Percentiles rank a stretch among this genome's conserved stretches.
phyloP scores from a whole-genome alignment of 2,888 invertebrate genomes.

The Ichneumoninae sp. region DNA sequence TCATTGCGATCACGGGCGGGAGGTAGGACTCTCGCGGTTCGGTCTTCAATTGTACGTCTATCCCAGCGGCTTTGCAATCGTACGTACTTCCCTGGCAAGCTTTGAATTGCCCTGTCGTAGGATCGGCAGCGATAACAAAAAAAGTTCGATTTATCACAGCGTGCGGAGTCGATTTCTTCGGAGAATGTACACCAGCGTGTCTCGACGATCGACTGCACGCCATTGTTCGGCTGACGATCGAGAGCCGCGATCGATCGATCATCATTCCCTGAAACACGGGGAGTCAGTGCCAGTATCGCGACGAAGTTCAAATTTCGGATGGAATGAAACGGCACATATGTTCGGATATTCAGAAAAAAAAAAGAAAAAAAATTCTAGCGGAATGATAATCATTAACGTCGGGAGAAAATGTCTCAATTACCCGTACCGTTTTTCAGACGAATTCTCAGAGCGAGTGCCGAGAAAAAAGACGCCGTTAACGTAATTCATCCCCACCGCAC shows the following conservation, averaged over 20 bases:
- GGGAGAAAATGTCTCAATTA: conserved; percentile 51
- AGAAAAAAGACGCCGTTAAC: conserved; percentile 48
- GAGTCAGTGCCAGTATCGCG: not conserved
- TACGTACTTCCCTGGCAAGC: conserved; percentile 35
- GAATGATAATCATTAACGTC: not conserved
- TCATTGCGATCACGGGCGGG: conserved; percentile 73
- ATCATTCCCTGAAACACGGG: not conserved
- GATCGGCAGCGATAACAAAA: conserved; percentile 50
- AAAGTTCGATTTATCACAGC: conserved; percentile 46
- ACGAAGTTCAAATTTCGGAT: not conserved
- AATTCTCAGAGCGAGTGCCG: conserved; percentile 24
- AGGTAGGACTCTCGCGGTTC: conserved; percentile 69
- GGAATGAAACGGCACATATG: not conserved
- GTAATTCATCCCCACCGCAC: conserved; percentile 49
- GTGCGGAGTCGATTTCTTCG: not conserved
- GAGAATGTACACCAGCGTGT: not conserved
- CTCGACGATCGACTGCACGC: conserved; percentile 6
- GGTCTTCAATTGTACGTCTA: conserved; percentile 25
- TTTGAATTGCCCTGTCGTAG: conserved; percentile 51
- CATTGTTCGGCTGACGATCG: conserved; percentile 69
- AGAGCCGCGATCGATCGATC: conserved; percentile 68
- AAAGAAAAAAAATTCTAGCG: not conserved
- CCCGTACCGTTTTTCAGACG: not conserved
- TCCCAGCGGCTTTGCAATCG: conserved; percentile 22
- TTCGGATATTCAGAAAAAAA: not conserved